Evolutionary conservation across 1,140 invertebrate genomes (phyloP), one percentile per base, ranked within the genome.

Genomic region (Aethina tumida): DNA sequence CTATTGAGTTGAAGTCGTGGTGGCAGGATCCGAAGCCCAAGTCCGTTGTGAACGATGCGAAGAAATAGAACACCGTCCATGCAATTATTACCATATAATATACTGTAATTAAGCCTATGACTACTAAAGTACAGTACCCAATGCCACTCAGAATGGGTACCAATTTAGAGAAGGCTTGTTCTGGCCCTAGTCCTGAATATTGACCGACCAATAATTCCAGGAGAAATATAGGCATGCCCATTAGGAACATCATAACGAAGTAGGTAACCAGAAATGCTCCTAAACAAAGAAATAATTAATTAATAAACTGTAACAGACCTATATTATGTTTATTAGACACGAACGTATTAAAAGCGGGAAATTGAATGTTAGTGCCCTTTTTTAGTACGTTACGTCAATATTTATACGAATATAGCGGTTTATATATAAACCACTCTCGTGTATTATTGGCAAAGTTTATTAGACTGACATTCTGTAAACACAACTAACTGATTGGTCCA

Each of bases 1-100:
- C 52, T 2, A 56, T 50, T 10, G 72, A 73, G 52, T 85, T 84
- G 64, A 78, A 88, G 2, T 66, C 65, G 48, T 87, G 82, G 20
- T 74, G 57, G 51, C 81, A 84, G 6, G 65, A 64, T 28, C 74
- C 78, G 82, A 84, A 90, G 5, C 73, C 74, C 14, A 89, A 64
- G 2, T 71, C 65, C 0, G 68, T 66, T 8, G 63, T 68, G 47
- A 88, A 77, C 1, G 83, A 84, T 6, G 74, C 68, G 35, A 81
- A 74, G 0, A 81, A 73, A 52, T 87, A 89, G 54, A 80, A 83
- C 16, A 85, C 50, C 0, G 77, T 77, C 84, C 84, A 89, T 0
- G 81, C 71, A 0, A 88, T 74, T 27, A 90, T 82, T 4, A 89
- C 72, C 69, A 85, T 86, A 58, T 87, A 90, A 55, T 89, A 90